Percentiles rank a stretch among this genome's conserved stretches.
Evolutionary conservation across 2,888 invertebrate genomes (phyloP).

Genomic region (Eupithecia exiguata): DNA sequence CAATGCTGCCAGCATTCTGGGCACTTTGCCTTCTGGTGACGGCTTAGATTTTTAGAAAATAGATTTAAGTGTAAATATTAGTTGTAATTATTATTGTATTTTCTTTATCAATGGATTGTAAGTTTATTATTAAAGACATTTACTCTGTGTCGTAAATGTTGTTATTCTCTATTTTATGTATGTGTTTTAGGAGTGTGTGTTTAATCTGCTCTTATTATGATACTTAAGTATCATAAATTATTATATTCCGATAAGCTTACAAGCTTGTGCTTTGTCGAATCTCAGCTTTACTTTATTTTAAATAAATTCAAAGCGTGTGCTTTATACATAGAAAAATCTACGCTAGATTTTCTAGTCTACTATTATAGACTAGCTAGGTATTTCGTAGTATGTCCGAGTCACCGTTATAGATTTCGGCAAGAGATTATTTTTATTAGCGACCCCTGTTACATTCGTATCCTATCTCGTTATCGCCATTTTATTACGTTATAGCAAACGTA

Average conservation of each 20-base stretch:
- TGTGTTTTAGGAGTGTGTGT: neutral
- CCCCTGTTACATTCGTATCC: conserved; percentile 13
- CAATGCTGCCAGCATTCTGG: too few species aligned
- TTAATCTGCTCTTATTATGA: too few species aligned
- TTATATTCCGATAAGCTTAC: too few species aligned
- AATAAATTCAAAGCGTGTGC: neutral
- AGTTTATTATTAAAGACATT: too few species aligned
- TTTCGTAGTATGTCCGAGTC: neutral
- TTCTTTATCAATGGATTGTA: too few species aligned
- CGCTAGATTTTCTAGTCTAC: neutral
- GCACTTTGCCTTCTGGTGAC: too few species aligned
- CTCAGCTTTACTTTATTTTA: neutral
- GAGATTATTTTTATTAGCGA: conserved; percentile 26
- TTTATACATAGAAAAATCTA: too few species aligned
- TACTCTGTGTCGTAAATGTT: neutral
- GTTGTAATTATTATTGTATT: too few species aligned
- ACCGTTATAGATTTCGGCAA: neutral
- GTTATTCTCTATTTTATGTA: neutral
- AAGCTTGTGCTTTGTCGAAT: neutral
- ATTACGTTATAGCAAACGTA: conserved; percentile 23
- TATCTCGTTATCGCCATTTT: conserved; percentile 24
- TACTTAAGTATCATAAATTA: too few species aligned
- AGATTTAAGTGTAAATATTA: too few species aligned
- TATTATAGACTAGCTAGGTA: too few species aligned
- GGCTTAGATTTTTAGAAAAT: too few species aligned